phyloP scores from a whole-genome alignment of 2,888 invertebrate genomes.

The Mimachlamys varia region DNA sequence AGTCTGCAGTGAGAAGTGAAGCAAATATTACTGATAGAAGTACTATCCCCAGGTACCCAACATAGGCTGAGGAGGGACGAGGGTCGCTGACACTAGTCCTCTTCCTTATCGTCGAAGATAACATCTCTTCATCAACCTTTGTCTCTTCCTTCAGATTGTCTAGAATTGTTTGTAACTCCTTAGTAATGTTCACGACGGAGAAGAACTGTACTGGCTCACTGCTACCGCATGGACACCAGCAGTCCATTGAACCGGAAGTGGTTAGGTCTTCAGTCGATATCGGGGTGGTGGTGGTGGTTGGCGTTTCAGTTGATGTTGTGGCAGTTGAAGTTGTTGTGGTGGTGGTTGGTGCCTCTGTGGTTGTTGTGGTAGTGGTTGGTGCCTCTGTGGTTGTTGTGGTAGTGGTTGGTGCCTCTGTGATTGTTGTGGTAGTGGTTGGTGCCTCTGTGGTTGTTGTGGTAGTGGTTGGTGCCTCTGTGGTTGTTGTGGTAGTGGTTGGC shows the following conservation, averaged over 20 bases:
- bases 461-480: not conserved
- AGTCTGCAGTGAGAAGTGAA: not conserved
- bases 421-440: conserved; percentile 7
- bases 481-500: not conserved
- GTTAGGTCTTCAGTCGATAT: not conserved
- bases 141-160: not conserved
- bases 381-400: not conserved
- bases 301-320: not conserved
- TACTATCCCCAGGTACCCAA: not conserved
- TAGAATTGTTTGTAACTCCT: not conserved
- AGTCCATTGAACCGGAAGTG: not conserved
- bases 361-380: conserved; percentile 1
- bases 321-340: not conserved
- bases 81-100: not conserved
- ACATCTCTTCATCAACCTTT: not conserved
- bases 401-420: not conserved
- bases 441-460: not conserved
- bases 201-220: too few relatives aligned
- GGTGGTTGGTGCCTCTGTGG: not conserved
- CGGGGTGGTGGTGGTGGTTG: not conserved
- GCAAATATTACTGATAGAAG: not conserved
- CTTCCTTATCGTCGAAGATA: not conserved
- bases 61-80: not conserved
- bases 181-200: not conserved
- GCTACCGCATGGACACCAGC: not conserved